Evolutionary conservation across 2,113 vertebrate genomes (phyloP).

Genomic region (Lutjanus erythropterus): DNA sequence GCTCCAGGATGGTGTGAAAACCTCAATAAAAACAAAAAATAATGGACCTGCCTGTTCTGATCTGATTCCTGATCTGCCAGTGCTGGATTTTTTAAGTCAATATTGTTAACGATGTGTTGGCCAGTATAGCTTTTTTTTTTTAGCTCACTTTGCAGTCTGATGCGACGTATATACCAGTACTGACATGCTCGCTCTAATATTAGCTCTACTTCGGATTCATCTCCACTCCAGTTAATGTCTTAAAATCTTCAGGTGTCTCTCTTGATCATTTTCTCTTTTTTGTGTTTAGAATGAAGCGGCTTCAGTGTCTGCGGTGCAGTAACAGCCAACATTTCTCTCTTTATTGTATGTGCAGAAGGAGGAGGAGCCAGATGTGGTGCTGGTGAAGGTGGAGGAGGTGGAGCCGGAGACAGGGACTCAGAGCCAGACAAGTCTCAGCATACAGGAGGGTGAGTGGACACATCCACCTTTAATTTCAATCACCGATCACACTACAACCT

Average conservation of each 20-base stretch:
- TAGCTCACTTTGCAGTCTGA: background rate
- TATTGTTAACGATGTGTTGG: too few species aligned
- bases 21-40: too few species aligned
- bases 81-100: too few species aligned
- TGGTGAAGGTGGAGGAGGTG: constrained; percentile 79
- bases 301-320: background rate
- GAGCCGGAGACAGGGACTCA: constrained; percentile 35
- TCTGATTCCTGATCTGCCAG: too few species aligned
- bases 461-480: background rate
- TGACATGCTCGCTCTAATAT: background rate
- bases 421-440: constrained; percentile 56
- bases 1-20: too few species aligned
- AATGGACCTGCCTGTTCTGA: too few species aligned
- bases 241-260: background rate
- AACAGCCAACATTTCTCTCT: background rate
- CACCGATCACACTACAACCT: background rate
- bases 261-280: background rate
- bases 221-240: background rate
- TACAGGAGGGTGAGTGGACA: constrained; percentile 77
- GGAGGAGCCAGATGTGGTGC: constrained; percentile 72
- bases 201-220: background rate
- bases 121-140: too few species aligned
- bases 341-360: constrained; percentile 47
- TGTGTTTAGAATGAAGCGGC: background rate
- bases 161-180: background rate